Conservation (phyloP, 2,888 invertebrate genomes). For the Corythucha ciliata region DNA sequence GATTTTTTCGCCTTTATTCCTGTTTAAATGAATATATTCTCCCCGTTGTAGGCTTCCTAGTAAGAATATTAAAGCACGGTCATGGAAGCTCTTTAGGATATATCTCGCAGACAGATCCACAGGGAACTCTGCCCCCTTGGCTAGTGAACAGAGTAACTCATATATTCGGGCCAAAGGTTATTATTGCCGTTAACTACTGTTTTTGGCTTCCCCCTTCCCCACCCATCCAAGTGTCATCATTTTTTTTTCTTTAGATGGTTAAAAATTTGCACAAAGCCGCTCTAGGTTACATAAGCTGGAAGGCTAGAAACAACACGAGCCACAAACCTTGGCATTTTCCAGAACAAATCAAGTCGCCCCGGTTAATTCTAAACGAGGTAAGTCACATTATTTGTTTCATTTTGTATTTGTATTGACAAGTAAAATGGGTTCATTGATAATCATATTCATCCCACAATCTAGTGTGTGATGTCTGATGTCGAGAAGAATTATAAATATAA, state of each 20-base stretch:
- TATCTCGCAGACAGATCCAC: slow-evolving; percentile 81
- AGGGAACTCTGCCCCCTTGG: slow-evolving; percentile 80
- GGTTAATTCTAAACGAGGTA: slow-evolving; percentile 62
- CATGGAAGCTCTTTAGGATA: slow-evolving; percentile 72
- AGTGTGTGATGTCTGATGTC: slow-evolving; percentile 29
- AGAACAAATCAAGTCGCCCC: slow-evolving; percentile 65
- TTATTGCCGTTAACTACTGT: not conserved
- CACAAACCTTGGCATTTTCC: slow-evolving; percentile 82
- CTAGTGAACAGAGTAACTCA: slow-evolving; percentile 79
- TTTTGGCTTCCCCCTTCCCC: not conserved
- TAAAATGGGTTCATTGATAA: not conserved
- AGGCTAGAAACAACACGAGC: slow-evolving; percentile 61
- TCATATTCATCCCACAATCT: too few relatives aligned
- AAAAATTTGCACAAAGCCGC: slow-evolving; percentile 73
- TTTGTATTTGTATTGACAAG: not conserved
- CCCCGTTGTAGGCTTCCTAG: slow-evolving; percentile 25
- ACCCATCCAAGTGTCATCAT: not conserved
- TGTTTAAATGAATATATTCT: not conserved
- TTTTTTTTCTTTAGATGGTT: slow-evolving; percentile 48
- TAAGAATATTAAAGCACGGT: slow-evolving; percentile 23
- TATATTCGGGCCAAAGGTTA: slow-evolving; percentile 71
- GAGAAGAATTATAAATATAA: slow-evolving; percentile 28
- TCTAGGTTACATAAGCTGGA: slow-evolving; percentile 73
- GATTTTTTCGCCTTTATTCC: slow-evolving; percentile 35
- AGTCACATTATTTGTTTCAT: slow-evolving; percentile 39